Percentiles rank a stretch among this genome's conserved stretches.
phyloP scores from a whole-genome alignment of 2,888 invertebrate genomes.

The Nasonovia ribisnigri region DNA sequence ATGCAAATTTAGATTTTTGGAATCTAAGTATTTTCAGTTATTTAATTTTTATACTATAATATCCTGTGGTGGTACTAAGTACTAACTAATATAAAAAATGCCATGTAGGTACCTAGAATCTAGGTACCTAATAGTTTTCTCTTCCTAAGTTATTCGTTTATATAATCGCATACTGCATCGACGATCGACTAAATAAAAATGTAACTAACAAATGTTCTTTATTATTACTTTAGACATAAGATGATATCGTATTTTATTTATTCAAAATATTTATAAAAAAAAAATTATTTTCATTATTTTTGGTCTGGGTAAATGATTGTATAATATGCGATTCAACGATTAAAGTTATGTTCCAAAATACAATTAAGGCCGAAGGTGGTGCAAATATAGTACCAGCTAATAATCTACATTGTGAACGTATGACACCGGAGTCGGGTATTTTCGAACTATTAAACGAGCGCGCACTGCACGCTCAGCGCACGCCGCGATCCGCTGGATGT shows the following conservation, averaged over 20 bases:
- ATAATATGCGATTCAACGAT: not conserved
- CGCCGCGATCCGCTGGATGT: slow-evolving; percentile 40
- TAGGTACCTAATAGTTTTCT: too few species aligned
- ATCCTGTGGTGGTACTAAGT: not conserved
- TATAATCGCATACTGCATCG: not conserved
- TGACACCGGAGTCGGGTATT: not conserved
- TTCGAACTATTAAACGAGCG: not conserved
- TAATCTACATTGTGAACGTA: not conserved
- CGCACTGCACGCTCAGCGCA: not conserved
- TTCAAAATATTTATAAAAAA: not conserved
- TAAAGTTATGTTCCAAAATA: not conserved
- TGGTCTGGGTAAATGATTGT: not conserved
- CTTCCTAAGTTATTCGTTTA: too few species aligned
- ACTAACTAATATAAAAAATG: too few species aligned
- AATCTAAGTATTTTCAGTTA: not conserved
- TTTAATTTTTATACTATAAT: not conserved
- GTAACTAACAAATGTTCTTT: not conserved
- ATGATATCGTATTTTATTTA: not conserved
- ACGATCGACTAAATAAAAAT: not conserved
- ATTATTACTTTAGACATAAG: not conserved
- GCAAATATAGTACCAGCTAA: not conserved
- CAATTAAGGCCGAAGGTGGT: not conserved
- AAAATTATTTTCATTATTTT: not conserved
- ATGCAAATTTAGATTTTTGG: not conserved
- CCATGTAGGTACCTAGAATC: too few species aligned